phyloP scores from a whole-genome alignment of 1,140 invertebrate species.

The Eubasilissa regina region DNA sequence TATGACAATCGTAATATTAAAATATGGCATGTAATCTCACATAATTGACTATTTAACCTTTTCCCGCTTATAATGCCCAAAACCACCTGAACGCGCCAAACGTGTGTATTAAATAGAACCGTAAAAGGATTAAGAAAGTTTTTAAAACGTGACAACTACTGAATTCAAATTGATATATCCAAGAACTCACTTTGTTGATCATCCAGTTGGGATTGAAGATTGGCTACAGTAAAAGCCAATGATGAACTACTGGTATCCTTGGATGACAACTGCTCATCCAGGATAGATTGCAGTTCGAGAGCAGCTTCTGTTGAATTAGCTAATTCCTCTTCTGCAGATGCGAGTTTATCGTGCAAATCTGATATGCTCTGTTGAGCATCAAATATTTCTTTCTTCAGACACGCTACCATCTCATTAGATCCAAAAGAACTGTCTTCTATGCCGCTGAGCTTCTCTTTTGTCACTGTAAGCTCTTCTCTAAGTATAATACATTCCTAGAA shows the following conservation, averaged over 20 bases:
- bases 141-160: too few species aligned
- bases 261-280: slow-evolving; percentile 53
- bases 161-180: too few species aligned
- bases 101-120: too few species aligned
- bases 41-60: too few species aligned
- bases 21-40: too few species aligned
- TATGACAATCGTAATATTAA: too few species aligned
- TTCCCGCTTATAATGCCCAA: too few species aligned
- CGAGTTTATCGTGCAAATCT: slow-evolving; percentile 65
- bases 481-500: slow-evolving; percentile 78
- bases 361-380: slow-evolving; percentile 66
- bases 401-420: slow-evolving; percentile 80
- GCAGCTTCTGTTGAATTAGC: slow-evolving; percentile 57
- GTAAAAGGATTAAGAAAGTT: too few species aligned
- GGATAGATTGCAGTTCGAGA: slow-evolving; percentile 53
- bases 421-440: slow-evolving; percentile 81
- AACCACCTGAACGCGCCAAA: too few species aligned
- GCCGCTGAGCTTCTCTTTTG: slow-evolving; percentile 75
- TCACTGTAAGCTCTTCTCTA: slow-evolving; percentile 76
- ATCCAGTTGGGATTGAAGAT: slow-evolving; percentile 56
- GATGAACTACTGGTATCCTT: slow-evolving; percentile 56
- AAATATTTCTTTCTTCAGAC: slow-evolving; percentile 75
- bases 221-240: slow-evolving; percentile 53
- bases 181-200: slow-evolving; percentile 57
- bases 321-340: slow-evolving; percentile 64